Base-by-base conservation (phyloP, 2,797 vertebrate genomes). In the Cynopterus sphinx region DNA sequence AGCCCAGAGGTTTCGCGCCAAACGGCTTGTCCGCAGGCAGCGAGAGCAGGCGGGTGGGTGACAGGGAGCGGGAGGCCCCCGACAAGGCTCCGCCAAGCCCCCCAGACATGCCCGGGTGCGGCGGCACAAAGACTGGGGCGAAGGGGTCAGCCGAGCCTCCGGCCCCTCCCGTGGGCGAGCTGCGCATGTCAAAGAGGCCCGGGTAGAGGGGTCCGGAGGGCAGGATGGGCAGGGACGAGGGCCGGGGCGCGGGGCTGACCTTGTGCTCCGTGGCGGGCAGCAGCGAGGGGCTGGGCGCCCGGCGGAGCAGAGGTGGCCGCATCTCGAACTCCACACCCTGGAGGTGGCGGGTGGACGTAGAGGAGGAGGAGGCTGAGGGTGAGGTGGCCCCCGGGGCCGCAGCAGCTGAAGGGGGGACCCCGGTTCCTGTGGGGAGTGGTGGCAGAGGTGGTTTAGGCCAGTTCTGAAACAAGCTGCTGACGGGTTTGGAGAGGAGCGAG, bases 1-100 rank as follows among this genome's bases (percentile, higher is more conserved):
- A 99, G 53, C 99, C 99, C 96, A 99, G 97, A 1, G 99, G 99
- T 96, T 99, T 99, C 73, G 99, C 99, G n/a, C 99, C 99, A 28
- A 99, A 99, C 0, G 99, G 99, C 95, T 99, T 99, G 46, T 99
- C 99, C 22, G 99, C 99, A 55, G 99, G 99, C 97, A 65, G 97
- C 21, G 98, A 98, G 51, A 99, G 98, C 98, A 99, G 99, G 97
- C 99, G 99, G 68, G 99, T 99, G 0, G 99, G 99, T 13, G 99
- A 99, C n/a, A 99, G 98, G 4, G 99, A 99, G 68, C 99, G 99
- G 26, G 97, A 97, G 51, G 97, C 96, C 77, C 97, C 97, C 94
- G 99, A 67, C 97, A 97, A 39, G 57, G 97, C 97, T 67, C 97
- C 97, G 2, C 97, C 92, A 0, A 98, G 97, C 39, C 97, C 95